A percentile compares a stretch with the other conserved stretches of the same genome.
Conservation (phyloP, 1,140 invertebrate species). For the Homarus americanus region DNA sequence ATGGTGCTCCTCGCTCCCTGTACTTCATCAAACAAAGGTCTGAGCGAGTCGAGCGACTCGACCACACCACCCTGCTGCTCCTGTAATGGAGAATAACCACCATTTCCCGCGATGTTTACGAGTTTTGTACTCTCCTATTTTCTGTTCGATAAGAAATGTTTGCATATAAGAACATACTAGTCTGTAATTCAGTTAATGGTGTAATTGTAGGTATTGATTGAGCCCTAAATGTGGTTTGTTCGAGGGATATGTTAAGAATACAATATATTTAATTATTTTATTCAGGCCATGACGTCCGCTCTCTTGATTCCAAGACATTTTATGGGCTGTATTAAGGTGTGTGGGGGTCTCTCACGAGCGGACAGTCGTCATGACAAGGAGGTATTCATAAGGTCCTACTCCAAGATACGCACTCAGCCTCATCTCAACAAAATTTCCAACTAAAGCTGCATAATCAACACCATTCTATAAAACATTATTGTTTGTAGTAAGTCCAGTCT, state of each 20-base stretch:
- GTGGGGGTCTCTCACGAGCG: not conserved
- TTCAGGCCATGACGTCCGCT: not conserved
- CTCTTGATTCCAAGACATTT: not conserved
- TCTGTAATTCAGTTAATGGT: not conserved
- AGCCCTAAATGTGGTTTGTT: not conserved
- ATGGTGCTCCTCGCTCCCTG: not conserved
- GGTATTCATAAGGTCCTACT: slow-evolving; percentile 8
- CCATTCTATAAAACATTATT: no score
- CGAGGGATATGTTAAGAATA: not conserved
- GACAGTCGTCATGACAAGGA: not conserved
- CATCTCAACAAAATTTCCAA: no score
- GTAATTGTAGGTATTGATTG: no score
- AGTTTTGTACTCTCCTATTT: not conserved
- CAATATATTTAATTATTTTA: not conserved
- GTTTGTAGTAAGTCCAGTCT: no score
- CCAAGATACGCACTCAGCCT: no score
- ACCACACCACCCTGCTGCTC: not conserved
- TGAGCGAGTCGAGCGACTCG: not conserved
- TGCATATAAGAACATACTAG: not conserved
- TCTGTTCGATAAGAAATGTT: not conserved
- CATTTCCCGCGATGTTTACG: not conserved
- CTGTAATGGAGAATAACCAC: not conserved
- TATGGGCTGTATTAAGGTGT: not conserved
- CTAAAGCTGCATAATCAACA: no score
- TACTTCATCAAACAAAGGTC: slow-evolving; percentile 16